Evolutionary conservation across 2,888 invertebrate genomes (phyloP).

Genomic region (Orthonychiurus folsomi): DNA sequence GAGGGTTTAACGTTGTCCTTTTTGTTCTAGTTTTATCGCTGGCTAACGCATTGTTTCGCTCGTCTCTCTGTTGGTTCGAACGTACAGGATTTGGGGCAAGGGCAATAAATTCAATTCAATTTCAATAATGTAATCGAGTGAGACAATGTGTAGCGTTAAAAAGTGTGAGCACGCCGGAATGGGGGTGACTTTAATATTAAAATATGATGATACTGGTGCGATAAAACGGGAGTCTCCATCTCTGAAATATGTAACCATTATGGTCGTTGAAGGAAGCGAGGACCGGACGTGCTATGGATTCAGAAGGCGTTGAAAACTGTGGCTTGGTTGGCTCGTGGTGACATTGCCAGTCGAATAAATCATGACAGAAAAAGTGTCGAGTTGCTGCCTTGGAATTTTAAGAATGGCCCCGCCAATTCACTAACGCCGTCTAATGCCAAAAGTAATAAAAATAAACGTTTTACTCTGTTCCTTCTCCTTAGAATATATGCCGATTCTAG

Average conservation of each 20-base stretch:
- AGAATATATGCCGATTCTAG: too few relatives aligned
- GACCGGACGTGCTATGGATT: constrained; percentile 16
- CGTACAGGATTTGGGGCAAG: too few relatives aligned
- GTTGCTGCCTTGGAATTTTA: background rate
- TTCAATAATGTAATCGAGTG: background rate
- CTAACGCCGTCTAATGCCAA: background rate
- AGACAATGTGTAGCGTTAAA: background rate
- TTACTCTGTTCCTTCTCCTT: background rate
- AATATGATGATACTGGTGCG: background rate
- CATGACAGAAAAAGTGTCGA: constrained; percentile 1
- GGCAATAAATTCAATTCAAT: constrained; percentile 1
- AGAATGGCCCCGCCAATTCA: background rate
- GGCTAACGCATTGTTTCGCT: too few relatives aligned
- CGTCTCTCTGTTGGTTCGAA: too few relatives aligned
- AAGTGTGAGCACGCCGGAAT: too few relatives aligned
- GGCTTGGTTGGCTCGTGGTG: background rate
- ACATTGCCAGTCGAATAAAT: background rate
- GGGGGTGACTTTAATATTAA: background rate
- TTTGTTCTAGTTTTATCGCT: too few relatives aligned
- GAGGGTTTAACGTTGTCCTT: too few relatives aligned
- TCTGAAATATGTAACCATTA: background rate
- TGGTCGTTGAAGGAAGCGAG: background rate
- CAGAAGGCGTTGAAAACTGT: constrained; percentile 10
- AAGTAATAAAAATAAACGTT: background rate
- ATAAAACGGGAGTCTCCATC: background rate